These are phyloP conservation scores for Sebastes steindachneri DNA, from an alignment of 2,797 vertebrate species.

Conservation along the genomic window DNA sequence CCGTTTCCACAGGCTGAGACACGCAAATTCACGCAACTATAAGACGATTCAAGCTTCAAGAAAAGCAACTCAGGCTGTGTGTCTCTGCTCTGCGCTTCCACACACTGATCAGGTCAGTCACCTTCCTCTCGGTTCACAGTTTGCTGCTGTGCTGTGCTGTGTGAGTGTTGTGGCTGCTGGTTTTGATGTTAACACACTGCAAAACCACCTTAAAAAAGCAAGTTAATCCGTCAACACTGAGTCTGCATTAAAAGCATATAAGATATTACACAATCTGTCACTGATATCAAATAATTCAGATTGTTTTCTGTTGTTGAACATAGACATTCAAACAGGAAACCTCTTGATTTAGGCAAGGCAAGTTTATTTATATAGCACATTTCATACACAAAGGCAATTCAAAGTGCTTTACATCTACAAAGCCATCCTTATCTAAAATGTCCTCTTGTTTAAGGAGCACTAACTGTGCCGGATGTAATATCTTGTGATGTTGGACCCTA, in stretches of 20 bases:
- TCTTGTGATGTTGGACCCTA: neutral
- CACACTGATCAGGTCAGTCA: conserved; percentile 69
- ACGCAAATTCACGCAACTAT: neutral
- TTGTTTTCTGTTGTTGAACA: neutral
- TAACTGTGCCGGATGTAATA: neutral
- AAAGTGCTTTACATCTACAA: too few species aligned
- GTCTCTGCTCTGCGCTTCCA: conserved; percentile 7
- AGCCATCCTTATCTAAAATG: neutral
- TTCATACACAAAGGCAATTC: too few species aligned
- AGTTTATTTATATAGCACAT: too few species aligned
- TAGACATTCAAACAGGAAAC: neutral
- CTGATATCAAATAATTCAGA: neutral
- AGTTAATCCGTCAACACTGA: neutral
- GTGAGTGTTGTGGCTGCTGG: neutral
- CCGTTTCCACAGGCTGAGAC: neutral
- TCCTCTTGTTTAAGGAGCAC: neutral
- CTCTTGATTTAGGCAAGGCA: neutral
- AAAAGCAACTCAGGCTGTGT: neutral
- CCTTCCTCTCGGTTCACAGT: conserved; percentile 21
- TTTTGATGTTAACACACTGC: neutral
- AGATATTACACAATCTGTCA: neutral
- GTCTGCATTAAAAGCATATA: neutral
- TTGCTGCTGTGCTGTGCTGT: neutral
- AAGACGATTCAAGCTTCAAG: neutral
- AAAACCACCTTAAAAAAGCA: neutral